Conservation (phyloP, 2,113 vertebrate species). For the Aphelocoma coerulescens region DNA sequence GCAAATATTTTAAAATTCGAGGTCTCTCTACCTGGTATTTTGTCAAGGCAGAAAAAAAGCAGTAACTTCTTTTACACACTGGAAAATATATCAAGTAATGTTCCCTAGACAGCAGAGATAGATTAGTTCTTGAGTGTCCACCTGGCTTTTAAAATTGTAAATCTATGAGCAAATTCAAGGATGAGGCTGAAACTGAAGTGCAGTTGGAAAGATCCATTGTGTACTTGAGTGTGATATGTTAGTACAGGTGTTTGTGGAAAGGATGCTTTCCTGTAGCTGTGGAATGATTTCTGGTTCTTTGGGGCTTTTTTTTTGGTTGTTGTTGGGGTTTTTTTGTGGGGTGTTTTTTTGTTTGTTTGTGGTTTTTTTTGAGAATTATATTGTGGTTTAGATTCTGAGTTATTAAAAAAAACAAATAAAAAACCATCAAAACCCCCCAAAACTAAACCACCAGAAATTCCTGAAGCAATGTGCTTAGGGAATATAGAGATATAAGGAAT, state of each 20-base stretch:
- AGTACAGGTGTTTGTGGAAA: background rate
- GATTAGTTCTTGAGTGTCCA: background rate
- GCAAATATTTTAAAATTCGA: background rate
- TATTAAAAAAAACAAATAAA: background rate
- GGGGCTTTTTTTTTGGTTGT: too few species aligned
- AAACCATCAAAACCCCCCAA: background rate
- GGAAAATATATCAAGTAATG: background rate
- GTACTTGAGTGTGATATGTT: background rate
- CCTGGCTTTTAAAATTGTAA: background rate
- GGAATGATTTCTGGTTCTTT: background rate
- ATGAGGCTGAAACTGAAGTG: background rate
- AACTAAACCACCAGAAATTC: background rate
- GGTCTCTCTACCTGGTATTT: background rate
- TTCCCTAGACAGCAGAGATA: background rate
- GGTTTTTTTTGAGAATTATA: background rate
- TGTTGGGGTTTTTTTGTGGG: too few species aligned
- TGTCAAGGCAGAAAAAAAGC: background rate
- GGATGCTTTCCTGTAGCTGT: background rate
- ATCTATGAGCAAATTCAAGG: background rate
- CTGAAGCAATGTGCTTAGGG: background rate
- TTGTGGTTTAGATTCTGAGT: background rate
- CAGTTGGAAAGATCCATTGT: background rate
- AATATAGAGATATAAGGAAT: background rate
- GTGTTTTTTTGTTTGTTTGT: background rate
- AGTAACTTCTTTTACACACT: background rate